Evolutionary conservation across 2,113 vertebrate genomes (phyloP).

Genomic region (Struthidea cinerea): DNA sequence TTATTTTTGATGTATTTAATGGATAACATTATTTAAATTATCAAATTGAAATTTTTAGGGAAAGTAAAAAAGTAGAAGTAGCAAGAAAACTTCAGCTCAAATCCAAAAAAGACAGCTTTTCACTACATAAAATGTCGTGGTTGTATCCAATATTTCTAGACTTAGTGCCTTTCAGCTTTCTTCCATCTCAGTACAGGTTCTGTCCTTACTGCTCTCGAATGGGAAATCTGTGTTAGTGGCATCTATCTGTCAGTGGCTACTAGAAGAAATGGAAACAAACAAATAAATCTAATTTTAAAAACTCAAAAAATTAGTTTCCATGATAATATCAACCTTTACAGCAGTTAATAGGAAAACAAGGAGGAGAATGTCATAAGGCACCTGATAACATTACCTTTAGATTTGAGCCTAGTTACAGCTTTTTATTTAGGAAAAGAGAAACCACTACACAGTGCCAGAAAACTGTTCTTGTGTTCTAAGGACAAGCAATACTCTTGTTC

Average conservation of each 20-base stretch:
- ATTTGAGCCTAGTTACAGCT: neutral
- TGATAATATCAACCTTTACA: neutral
- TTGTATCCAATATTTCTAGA: neutral
- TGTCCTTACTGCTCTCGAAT: neutral
- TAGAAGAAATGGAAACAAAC: neutral
- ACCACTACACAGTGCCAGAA: neutral
- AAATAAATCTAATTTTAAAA: neutral
- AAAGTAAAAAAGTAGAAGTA: neutral
- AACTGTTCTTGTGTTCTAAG: neutral
- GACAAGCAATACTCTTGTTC: neutral
- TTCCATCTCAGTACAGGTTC: neutral
- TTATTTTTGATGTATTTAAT: neutral
- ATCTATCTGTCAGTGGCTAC: neutral
- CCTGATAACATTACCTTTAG: neutral
- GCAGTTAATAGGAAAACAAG: neutral
- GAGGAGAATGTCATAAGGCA: neutral
- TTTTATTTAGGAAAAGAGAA: neutral
- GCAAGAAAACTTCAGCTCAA: neutral
- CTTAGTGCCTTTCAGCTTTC: neutral
- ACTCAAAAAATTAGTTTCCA: neutral
- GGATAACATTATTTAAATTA: neutral
- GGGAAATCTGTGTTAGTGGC: neutral
- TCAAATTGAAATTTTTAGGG: neutral
- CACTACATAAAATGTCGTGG: neutral
- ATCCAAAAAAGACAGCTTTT: neutral